Percentiles rank a stretch among this genome's conserved stretches.
Evolutionary conservation across 2,797 vertebrate genomes (phyloP).

Genomic region (Lateolabrax maculatus): DNA sequence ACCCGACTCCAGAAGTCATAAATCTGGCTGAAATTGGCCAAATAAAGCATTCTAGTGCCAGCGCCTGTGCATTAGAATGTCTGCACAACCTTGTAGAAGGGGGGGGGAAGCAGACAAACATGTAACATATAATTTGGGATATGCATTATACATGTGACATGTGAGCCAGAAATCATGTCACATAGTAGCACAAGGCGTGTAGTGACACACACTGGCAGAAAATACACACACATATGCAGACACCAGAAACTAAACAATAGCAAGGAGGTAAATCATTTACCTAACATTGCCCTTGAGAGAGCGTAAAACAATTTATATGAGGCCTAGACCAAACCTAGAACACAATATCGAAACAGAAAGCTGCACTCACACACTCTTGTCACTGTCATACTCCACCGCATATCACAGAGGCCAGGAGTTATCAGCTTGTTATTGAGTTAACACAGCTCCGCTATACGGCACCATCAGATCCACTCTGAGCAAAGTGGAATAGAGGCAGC

Average conservation of each 20-base stretch:
- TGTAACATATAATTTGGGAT: conserved; percentile 77
- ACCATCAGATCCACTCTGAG: conserved; percentile 41
- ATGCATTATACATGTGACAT: conserved; percentile 81
- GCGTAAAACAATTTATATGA: conserved; percentile 69
- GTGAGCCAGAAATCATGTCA: conserved; percentile 73
- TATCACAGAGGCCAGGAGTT: conserved; percentile 48
- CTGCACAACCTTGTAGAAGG: conserved; percentile 51
- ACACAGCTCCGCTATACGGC: neutral
- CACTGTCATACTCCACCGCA: conserved; percentile 37
- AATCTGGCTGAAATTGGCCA: conserved; percentile 79
- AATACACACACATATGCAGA: conserved; percentile 37
- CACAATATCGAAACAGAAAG: conserved; percentile 48
- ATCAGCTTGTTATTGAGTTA: conserved; percentile 58
- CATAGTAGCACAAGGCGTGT: conserved; percentile 31
- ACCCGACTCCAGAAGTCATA: conserved; percentile 76
- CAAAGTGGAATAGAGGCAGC: conserved; percentile 48
- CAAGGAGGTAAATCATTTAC: conserved; percentile 73
- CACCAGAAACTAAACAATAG: conserved; percentile 57
- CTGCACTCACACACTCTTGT: conserved; percentile 29
- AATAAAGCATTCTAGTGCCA: conserved; percentile 72
- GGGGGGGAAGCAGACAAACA: conserved; percentile 59
- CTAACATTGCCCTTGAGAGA: conserved; percentile 70
- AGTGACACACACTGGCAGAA: conserved; percentile 51
- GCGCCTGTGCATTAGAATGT: conserved; percentile 69
- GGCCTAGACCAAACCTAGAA: conserved; percentile 45